phyloP scores from a whole-genome alignment of 2,888 invertebrate genomes.

The Trichopria drosophilae region DNA sequence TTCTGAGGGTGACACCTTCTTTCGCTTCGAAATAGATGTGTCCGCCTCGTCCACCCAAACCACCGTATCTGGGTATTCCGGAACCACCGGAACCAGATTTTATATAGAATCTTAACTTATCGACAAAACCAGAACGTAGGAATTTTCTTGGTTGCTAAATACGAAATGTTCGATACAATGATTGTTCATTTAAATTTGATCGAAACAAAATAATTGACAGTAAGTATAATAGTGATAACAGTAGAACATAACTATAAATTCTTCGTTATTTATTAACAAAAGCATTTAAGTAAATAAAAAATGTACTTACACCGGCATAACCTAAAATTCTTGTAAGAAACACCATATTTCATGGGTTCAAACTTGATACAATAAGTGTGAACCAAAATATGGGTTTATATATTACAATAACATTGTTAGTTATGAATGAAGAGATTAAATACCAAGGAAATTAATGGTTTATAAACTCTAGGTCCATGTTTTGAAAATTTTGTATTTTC shows the following conservation, averaged over 20 bases:
- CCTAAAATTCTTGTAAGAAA: conserved; percentile 59
- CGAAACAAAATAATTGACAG: background rate
- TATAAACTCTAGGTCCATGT: too few relatives aligned
- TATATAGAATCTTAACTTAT: conserved; percentile 77
- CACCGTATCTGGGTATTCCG: conserved; percentile 81
- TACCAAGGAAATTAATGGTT: too few relatives aligned
- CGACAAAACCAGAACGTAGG: conserved; percentile 68
- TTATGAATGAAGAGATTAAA: too few relatives aligned
- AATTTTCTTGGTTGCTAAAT: conserved; percentile 61
- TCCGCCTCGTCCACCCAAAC: conserved; percentile 89
- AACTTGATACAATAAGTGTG: too few relatives aligned
- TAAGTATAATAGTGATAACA: too few relatives aligned
- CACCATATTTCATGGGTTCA: conserved; percentile 61
- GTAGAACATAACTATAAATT: background rate
- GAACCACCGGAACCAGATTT: conserved; percentile 83
- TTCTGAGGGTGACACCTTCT: conserved; percentile 64
- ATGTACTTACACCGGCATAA: conserved; percentile 45
- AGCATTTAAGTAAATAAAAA: conserved; percentile 2
- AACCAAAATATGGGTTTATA: too few relatives aligned
- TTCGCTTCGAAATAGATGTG: conserved; percentile 74
- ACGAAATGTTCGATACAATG: background rate
- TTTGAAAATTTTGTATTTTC: too few relatives aligned
- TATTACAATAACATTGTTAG: too few relatives aligned
- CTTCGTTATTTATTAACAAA: background rate
- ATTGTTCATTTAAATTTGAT: conserved; percentile 5